These are phyloP conservation scores for Heliconius melpomene DNA, from an alignment of 1,140 invertebrate genomes.

Conservation along the genomic window DNA sequence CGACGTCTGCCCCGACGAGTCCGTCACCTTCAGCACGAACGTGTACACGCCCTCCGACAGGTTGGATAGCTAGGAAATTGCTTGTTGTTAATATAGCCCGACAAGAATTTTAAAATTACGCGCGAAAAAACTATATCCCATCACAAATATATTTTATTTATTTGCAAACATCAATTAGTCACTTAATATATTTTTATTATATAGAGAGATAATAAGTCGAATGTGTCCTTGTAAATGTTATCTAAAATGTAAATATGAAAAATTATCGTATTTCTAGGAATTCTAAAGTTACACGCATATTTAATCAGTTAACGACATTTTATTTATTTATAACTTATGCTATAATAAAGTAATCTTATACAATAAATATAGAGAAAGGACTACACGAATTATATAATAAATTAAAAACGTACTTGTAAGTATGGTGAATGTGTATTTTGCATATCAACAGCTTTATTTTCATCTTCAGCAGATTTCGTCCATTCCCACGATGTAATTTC, in stretches of 20 bases:
- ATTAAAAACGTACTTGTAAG: slow-evolving; percentile 79
- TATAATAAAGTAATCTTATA: no score
- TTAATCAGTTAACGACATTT: no score
- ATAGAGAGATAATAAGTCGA: no score
- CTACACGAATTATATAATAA: background rate
- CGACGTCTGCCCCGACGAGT: slow-evolving; percentile 92
- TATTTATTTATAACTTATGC: no score
- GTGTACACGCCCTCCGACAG: slow-evolving; percentile 96
- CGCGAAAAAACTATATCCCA: no score
- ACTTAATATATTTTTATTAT: no score
- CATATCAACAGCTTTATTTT: slow-evolving; percentile 95
- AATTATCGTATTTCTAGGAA: background rate
- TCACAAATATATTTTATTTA: no score
- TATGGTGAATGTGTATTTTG: slow-evolving; percentile 95
- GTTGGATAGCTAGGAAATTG: slow-evolving; percentile 86
- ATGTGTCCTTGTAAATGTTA: background rate
- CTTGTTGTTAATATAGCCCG: background rate
- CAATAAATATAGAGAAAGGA: no score
- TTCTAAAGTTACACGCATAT: background rate
- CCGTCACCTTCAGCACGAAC: slow-evolving; percentile 95
- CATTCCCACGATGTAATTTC: slow-evolving; percentile 96
- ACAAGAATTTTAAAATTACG: no score
- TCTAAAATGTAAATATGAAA: background rate
- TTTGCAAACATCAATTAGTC: no score
- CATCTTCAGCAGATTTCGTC: slow-evolving; percentile 93